Base-by-base conservation (phyloP, 2,113 vertebrate species). In the Corythornis cristatus region DNA sequence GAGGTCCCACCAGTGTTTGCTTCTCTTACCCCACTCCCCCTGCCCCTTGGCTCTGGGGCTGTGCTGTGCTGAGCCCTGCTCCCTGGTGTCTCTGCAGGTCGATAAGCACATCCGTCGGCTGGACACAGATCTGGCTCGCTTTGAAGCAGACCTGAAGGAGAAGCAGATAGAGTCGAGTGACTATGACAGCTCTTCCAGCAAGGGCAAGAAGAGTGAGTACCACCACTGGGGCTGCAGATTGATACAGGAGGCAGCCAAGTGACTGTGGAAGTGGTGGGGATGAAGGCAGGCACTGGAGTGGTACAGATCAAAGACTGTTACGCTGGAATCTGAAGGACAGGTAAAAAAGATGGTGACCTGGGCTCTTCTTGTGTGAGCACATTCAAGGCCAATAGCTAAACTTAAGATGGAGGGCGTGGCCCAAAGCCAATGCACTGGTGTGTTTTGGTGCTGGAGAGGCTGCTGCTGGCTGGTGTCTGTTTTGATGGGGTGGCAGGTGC, bases 161-260 rank as follows among this genome's bases (percentile, higher is more conserved):
- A 99, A 99, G 90, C 99, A 99, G 97, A 99, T 99, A 26, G 99
- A 99, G 77, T 99, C 99, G 60, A 99, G 99, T 45, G 99, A 99
- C 95, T 99, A 99, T 92, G 99, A 99, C 97, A 99, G 99, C 89
- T 98, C 99, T 84, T 99, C 99, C 58, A 99, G 99, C 97, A 99
- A 99, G 97, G 99, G 99, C 93, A 99, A 99, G 98, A 99, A 99
- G 98, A 98, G 99, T 99, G 96, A 97, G 98, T 98, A 94, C 93
- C 95, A 78, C 95, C 90, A 94, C 18, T 86, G 95, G 92, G 92
- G 96, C 96, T 87, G 48, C 86, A 93, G 66, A 89, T 77, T 80
- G 77, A 62, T 64, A 61, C 86, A 94, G 87, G 40, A 12, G 83
- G 81, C 89, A 89, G 60, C 40, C 84, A 12, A 50, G 88, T 83